These are phyloP conservation scores for Allygus modestus DNA, from an alignment of 2,888 invertebrate species.

Conservation along the genomic window DNA sequence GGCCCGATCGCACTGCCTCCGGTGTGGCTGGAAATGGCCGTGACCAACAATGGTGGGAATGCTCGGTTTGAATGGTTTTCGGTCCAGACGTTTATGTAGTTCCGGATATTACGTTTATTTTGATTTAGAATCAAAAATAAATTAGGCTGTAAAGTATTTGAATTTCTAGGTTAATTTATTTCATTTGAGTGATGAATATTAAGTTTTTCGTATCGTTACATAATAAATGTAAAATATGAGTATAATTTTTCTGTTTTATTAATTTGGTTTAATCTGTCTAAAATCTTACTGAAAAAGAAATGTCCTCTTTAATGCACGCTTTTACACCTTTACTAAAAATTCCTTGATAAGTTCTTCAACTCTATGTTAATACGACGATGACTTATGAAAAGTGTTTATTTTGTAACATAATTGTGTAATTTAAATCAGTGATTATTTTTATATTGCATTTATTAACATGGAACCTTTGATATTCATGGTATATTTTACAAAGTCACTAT, in stretches of 20 bases:
- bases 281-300: background rate
- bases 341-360: background rate
- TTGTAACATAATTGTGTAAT: background rate
- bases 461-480: background rate
- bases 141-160: background rate
- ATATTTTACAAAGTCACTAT: too few relatives aligned
- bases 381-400: background rate
- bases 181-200: background rate
- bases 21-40: background rate
- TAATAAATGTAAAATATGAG: background rate
- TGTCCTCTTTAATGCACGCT: background rate
- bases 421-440: background rate
- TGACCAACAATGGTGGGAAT: background rate
- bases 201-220: background rate
- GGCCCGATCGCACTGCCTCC: slow-evolving; percentile 1
- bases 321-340: background rate
- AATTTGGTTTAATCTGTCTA: background rate
- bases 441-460: background rate
- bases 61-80: background rate
- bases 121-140: background rate
- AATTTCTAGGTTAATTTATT: slow-evolving; percentile 22
- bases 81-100: slow-evolving; percentile 8
- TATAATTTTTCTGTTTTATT: background rate
- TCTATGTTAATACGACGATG: background rate
- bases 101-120: slow-evolving; percentile 20